These are phyloP conservation scores for Schizothorax lantsangensis DNA, from an alignment of 2,797 vertebrate species.

Conservation along the genomic window DNA sequence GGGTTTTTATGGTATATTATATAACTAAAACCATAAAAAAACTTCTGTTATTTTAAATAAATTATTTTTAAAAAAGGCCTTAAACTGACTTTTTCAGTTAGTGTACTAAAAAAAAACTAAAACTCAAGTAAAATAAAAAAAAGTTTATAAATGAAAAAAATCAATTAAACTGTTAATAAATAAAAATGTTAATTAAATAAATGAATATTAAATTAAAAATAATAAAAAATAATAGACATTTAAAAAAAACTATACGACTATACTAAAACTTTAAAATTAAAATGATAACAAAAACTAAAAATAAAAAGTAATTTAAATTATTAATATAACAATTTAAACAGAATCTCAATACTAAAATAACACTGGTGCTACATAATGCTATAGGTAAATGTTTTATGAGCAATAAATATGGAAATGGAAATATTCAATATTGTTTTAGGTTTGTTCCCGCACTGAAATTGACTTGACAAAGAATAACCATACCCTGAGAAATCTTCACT, in stretches of 20 bases:
- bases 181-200: not conserved
- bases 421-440: not conserved
- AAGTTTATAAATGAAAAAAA: too few relatives aligned
- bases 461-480: not conserved
- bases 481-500: not conserved
- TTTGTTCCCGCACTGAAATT: not conserved
- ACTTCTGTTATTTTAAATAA: not conserved
- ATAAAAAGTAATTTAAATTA: not conserved
- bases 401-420: not conserved
- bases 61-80: too few relatives aligned
- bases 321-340: not conserved
- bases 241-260: not conserved
- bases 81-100: too few relatives aligned
- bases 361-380: not conserved
- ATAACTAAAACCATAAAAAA: not conserved
- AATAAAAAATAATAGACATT: not conserved
- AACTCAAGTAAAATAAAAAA: too few relatives aligned
- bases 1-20: not conserved
- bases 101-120: too few relatives aligned
- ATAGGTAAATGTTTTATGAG: not conserved
- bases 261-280: not conserved
- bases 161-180: too few relatives aligned
- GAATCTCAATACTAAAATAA: not conserved
- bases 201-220: not conserved
- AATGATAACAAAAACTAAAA: not conserved